phyloP scores from a whole-genome alignment of 1,140 invertebrate species.

The Philopotamus ludificatus region DNA sequence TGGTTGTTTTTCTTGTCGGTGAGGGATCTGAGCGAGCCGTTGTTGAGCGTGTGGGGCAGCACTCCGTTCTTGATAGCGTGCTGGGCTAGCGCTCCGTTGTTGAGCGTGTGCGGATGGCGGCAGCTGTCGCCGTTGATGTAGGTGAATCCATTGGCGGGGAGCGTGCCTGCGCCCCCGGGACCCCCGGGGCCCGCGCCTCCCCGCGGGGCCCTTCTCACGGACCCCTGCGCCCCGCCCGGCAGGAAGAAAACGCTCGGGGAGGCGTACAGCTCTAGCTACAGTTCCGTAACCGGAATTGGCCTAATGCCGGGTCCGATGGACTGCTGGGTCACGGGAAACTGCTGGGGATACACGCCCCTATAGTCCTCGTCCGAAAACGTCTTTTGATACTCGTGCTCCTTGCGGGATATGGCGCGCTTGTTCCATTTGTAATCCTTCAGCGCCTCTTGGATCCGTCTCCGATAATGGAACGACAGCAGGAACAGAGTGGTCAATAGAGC shows the following conservation, averaged over 20 bases:
- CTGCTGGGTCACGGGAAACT: slow-evolving; percentile 59
- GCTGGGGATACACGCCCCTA: slow-evolving; percentile 58
- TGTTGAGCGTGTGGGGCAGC: slow-evolving; percentile 48
- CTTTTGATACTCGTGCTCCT: slow-evolving; percentile 85
- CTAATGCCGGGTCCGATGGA: slow-evolving; percentile 62
- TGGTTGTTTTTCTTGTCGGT: slow-evolving; percentile 53
- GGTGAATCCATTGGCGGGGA: slow-evolving; percentile 71
- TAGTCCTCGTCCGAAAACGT: slow-evolving; percentile 83
- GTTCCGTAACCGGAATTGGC: slow-evolving; percentile 84
- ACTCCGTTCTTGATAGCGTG: slow-evolving; percentile 44
- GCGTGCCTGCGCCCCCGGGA: slow-evolving; percentile 62
- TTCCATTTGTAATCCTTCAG: slow-evolving; percentile 84
- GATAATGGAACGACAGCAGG: slow-evolving; percentile 73
- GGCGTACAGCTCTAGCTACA: slow-evolving; percentile 88
- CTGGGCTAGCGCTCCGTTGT: slow-evolving; percentile 54
- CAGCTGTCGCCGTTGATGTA: slow-evolving; percentile 68
- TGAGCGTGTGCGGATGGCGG: slow-evolving; percentile 53
- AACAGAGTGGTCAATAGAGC: slow-evolving; percentile 67
- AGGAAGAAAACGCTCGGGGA: slow-evolving; percentile 70
- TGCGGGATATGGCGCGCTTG: slow-evolving; percentile 69
- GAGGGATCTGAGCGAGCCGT: slow-evolving; percentile 49
- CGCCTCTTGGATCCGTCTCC: slow-evolving; percentile 73
- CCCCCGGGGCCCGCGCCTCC: slow-evolving; percentile 57
- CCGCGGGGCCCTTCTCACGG: slow-evolving; percentile 54
- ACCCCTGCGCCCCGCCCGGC: slow-evolving; percentile 56